Conservation (phyloP, 2,113 vertebrate genomes). For the Alosa alosa region DNA sequence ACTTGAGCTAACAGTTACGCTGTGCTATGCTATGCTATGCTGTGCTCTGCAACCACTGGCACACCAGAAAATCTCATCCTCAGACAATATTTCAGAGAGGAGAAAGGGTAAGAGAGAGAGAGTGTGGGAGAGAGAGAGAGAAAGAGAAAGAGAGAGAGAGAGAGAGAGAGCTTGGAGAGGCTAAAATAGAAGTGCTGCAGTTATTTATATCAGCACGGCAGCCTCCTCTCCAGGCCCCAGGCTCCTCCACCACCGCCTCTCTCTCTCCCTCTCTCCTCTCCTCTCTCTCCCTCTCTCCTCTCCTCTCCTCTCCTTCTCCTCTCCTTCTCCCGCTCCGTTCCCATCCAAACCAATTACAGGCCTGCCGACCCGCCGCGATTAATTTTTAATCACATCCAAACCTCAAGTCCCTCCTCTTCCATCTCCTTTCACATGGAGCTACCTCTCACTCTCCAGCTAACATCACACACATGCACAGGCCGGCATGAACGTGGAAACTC, state of each 20-base stretch:
- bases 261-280: background rate
- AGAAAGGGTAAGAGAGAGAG: background rate
- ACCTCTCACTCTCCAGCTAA: slow-evolving; percentile 40
- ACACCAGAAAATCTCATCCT: slow-evolving; percentile 34
- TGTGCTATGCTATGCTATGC: background rate
- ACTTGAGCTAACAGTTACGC: background rate
- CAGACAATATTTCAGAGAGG: slow-evolving; percentile 33
- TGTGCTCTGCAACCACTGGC: background rate
- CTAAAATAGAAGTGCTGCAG: slow-evolving; percentile 25
- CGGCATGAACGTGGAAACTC: no score
- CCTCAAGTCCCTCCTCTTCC: slow-evolving; percentile 49
- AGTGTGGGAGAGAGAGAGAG: background rate
- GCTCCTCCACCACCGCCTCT: slow-evolving; percentile 27
- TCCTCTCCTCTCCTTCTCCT: background rate
- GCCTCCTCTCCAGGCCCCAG: slow-evolving; percentile 39
- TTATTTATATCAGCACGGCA: slow-evolving; percentile 43
- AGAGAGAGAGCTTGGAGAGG: background rate
- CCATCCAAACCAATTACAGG: slow-evolving; percentile 50
- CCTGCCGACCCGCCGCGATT: slow-evolving; percentile 44
- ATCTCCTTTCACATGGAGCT: slow-evolving; percentile 26
- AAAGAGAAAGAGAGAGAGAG: background rate
- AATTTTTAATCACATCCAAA: slow-evolving; percentile 59
- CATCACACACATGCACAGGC: background rate
- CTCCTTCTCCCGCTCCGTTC: slow-evolving; percentile 41
- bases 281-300: slow-evolving; percentile 31